These are phyloP conservation scores for Chlamydotis undulata DNA, from an alignment of 2,113 vertebrate genomes.

Conservation along the genomic window DNA sequence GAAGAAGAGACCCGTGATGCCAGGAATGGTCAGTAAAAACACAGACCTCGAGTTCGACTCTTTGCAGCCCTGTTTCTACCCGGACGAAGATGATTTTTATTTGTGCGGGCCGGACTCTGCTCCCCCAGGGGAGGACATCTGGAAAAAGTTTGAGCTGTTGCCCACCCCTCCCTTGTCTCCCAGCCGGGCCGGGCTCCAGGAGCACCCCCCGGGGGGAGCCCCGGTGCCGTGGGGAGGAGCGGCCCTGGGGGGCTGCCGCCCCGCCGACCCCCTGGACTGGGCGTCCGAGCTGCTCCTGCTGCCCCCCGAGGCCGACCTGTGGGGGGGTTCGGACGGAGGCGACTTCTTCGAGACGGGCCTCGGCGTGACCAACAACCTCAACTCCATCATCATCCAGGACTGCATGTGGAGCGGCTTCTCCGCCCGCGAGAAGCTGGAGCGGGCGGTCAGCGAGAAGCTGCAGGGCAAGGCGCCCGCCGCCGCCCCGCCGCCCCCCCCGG, in stretches of 20 bases:
- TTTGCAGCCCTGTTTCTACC: constrained; percentile 96
- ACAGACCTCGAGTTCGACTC: constrained; percentile 97
- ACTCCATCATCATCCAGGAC: constrained; percentile 95
- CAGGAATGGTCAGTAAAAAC: constrained; percentile 91
- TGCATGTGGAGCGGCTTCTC: constrained; percentile 99
- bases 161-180: constrained; percentile 96
- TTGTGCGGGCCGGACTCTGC: constrained; percentile 93
- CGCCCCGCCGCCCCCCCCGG: neutral
- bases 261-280: constrained; percentile 89
- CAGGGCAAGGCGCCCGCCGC: constrained; percentile 75
- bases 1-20: constrained; percentile 79
- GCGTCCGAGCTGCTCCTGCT: constrained; percentile 91
- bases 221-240: constrained; percentile 55
- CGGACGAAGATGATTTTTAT: constrained; percentile 98
- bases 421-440: constrained; percentile 92
- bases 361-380: constrained; percentile 82
- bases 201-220: constrained; percentile 70
- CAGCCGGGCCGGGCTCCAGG: constrained; percentile 88
- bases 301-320: constrained; percentile 83
- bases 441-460: constrained; percentile 91
- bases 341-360: constrained; percentile 78
- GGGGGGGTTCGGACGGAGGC: constrained; percentile 79
- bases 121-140: constrained; percentile 98
- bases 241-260: constrained; percentile 71
- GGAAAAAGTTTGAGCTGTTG: constrained; percentile 99